These are phyloP conservation scores for Sylvietta virens DNA, from an alignment of 2,113 vertebrate genomes.

Conservation along the genomic window DNA sequence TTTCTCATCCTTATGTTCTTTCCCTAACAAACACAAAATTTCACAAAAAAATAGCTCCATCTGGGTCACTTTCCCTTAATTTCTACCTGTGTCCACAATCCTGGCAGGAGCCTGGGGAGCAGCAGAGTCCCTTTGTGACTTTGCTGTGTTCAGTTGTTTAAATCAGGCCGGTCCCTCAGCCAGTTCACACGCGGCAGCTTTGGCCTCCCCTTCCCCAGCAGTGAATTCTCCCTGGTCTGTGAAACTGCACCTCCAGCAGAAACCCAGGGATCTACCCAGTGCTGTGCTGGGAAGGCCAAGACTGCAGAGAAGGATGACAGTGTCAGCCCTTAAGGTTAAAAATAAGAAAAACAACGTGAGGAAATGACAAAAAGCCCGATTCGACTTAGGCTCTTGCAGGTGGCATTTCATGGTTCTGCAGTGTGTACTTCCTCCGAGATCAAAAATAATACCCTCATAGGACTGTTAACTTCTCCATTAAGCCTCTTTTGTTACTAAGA, in stretches of 20 bases:
- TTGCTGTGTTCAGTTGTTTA: too few relatives aligned
- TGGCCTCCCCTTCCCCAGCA: accelerated
- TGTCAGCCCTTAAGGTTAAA: neutral
- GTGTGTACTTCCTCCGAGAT: neutral
- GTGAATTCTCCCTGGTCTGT: accelerated
- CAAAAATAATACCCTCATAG: neutral
- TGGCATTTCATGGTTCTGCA: neutral
- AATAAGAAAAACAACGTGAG: neutral
- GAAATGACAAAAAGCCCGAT: accelerated
- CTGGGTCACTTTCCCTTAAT: neutral
- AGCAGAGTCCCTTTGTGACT: neutral
- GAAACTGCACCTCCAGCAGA: neutral
- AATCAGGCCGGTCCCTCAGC: too few relatives aligned
- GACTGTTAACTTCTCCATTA: neutral
- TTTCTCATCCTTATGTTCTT: neutral
- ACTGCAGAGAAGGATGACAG: accelerated
- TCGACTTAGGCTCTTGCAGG: neutral
- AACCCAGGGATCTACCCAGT: neutral
- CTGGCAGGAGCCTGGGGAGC: neutral
- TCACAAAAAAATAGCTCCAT: neutral
- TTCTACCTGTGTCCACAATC: neutral
- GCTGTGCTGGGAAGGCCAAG: accelerated
- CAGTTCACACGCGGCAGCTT: accelerated
- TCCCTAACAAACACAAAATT: neutral
- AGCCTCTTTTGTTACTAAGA: neutral